phyloP scores from a whole-genome alignment of 2,888 invertebrate genomes.

The Paralinhomoeus sp. region DNA sequence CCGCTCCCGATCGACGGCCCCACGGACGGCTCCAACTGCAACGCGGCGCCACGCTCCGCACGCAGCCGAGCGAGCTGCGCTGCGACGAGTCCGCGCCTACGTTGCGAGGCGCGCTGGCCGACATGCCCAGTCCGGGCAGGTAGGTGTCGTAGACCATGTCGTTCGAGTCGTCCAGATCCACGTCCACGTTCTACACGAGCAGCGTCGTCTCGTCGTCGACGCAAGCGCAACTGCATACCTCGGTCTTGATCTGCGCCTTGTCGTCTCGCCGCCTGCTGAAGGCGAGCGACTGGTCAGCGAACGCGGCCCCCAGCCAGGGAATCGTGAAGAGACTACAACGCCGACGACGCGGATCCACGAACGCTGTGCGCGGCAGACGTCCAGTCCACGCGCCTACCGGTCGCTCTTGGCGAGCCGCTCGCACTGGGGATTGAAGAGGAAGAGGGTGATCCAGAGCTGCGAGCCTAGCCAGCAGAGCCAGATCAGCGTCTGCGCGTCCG shows the following conservation, averaged over 20 bases:
- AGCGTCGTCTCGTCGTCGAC: no score
- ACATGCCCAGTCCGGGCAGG: no score
- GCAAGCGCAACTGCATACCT: slow-evolving; percentile 11
- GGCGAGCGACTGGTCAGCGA: slow-evolving; percentile 84
- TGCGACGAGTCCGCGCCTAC: slow-evolving; percentile 2
- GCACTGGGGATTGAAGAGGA: slow-evolving; percentile 92
- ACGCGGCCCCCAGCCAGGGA: slow-evolving; percentile 70
- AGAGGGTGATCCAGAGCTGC: slow-evolving; percentile 84
- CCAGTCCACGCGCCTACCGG: slow-evolving; percentile 5
- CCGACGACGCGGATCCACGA: background rate
- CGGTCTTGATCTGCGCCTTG: slow-evolving; percentile 21
- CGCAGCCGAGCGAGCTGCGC: no score
- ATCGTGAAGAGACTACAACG: slow-evolving; percentile 16
- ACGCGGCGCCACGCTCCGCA: no score
- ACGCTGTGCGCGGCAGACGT: background rate
- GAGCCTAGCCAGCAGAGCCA: slow-evolving; percentile 51
- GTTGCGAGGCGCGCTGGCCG: no score
- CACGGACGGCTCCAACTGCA: slow-evolving; percentile 1
- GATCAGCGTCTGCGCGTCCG: slow-evolving; percentile 18
- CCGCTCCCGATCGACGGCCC: slow-evolving; percentile 31
- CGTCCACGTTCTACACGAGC: background rate
- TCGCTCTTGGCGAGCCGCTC: slow-evolving; percentile 89
- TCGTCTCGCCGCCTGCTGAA: slow-evolving; percentile 60
- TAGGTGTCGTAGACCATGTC: background rate
- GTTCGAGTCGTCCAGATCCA: slow-evolving; percentile 1